Conservation (phyloP, 2,888 invertebrate species). For the Dicranocentrus wangi region DNA sequence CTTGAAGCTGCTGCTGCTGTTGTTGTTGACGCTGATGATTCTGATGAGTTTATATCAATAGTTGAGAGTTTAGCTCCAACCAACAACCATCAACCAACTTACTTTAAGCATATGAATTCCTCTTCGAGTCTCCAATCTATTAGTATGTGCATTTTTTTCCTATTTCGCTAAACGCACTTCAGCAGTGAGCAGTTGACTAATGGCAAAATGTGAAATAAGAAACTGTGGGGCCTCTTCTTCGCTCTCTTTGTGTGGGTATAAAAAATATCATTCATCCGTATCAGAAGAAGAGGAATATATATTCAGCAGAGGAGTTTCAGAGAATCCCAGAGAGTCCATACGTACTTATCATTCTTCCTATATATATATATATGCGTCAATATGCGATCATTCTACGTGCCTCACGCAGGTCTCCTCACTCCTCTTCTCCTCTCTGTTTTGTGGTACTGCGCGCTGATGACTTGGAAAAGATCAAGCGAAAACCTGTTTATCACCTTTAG, state of each 20-base stretch:
- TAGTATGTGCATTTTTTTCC: conserved; percentile 16
- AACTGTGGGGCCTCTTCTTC: conserved; percentile 54
- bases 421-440: not conserved
- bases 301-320: too few relatives aligned
- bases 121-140: conserved; percentile 13
- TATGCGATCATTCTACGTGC: too few relatives aligned
- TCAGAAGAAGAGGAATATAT: too few relatives aligned
- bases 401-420: too few relatives aligned
- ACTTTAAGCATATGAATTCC: not conserved
- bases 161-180: conserved; percentile 18
- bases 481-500: conserved; percentile 62
- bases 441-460: not conserved
- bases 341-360: not conserved
- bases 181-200: conserved; percentile 38
- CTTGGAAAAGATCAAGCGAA: conserved; percentile 54
- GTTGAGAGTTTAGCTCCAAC: too few relatives aligned
- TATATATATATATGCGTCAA: too few relatives aligned
- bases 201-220: conserved; percentile 47
- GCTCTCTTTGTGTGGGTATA: too few relatives aligned
- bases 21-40: conserved; percentile 9
- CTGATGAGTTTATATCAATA: conserved; percentile 20
- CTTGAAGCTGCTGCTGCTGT: not conserved
- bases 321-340: too few relatives aligned
- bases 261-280: too few relatives aligned
- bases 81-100: too few relatives aligned